Conservation (phyloP, 2,888 invertebrate species). For the Harmothoe impar region DNA sequence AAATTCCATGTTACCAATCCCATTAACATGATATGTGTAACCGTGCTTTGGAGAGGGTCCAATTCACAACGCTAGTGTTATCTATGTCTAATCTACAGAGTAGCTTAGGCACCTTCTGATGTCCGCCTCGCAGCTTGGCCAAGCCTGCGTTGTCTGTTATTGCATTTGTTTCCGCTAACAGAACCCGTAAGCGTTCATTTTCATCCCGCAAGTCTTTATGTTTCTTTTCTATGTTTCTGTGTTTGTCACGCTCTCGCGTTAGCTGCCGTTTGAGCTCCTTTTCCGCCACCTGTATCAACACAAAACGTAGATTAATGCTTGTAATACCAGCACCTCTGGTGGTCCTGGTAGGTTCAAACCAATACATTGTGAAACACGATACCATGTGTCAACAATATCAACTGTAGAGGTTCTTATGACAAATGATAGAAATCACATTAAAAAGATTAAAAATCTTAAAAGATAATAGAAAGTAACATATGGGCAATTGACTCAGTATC, state of each 20-base stretch:
- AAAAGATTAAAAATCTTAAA: too few species aligned
- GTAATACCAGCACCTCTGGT: neutral
- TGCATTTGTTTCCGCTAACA: constrained; percentile 71
- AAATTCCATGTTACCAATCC: too few species aligned
- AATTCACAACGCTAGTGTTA: neutral
- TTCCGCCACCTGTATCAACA: constrained; percentile 75
- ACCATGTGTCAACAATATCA: too few species aligned
- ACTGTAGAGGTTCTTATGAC: too few species aligned
- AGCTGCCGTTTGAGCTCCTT: constrained; percentile 76
- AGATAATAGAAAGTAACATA: too few species aligned
- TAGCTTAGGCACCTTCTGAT: constrained; percentile 74
- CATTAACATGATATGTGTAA: too few species aligned
- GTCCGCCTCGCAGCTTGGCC: constrained; percentile 73
- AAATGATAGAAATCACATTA: too few species aligned
- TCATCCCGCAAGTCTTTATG: constrained; percentile 76
- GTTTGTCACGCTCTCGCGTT: constrained; percentile 79
- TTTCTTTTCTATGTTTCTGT: constrained; percentile 75
- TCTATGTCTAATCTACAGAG: neutral
- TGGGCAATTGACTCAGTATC: too few species aligned
- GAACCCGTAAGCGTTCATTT: constrained; percentile 71
- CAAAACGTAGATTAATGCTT: neutral
- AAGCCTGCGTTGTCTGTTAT: constrained; percentile 74
- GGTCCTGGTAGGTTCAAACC: neutral
- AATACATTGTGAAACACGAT: too few species aligned
- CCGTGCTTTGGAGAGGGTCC: too few species aligned